A percentile compares a stretch with the other conserved stretches of the same genome.
These are phyloP conservation scores for Stichopus horrens DNA, from an alignment of 53 echinoderm and acorn worm genomes.

Conservation along the genomic window DNA sequence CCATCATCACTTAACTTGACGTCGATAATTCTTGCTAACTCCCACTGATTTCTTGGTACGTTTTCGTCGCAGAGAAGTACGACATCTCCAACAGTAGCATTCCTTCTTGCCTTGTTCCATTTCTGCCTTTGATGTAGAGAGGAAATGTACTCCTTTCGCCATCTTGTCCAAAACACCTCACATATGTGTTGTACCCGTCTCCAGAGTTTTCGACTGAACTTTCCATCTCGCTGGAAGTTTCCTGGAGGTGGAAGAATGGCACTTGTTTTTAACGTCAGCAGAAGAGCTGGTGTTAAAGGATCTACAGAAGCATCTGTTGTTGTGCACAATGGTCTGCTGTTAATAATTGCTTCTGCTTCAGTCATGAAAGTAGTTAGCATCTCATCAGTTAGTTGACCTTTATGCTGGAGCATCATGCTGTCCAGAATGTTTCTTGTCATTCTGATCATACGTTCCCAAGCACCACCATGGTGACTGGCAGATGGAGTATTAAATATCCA, in stretches of 20 bases:
- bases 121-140: constrained; percentile 51
- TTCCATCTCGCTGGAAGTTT: constrained; percentile 38
- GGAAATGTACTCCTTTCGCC: constrained; percentile 59
- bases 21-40: constrained; percentile 29
- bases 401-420: constrained; percentile 32
- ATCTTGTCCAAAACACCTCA: constrained; percentile 56
- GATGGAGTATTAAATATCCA: constrained; percentile 45
- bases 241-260: constrained; percentile 55
- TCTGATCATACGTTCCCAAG: constrained; percentile 43
- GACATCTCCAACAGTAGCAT: constrained; percentile 49
- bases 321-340: constrained; percentile 46
- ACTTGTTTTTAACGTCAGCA: constrained; percentile 56
- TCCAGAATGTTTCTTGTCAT: constrained; percentile 35
- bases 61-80: constrained; percentile 57
- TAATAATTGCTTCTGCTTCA: constrained; percentile 48
- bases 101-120: constrained; percentile 35
- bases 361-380: constrained; percentile 22
- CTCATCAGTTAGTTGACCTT: constrained; percentile 49
- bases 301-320: constrained; percentile 33
- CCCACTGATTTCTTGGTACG: constrained; percentile 54
- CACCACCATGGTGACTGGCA: constrained; percentile 46
- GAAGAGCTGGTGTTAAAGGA: constrained; percentile 58
- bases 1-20: constrained; percentile 28
- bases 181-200: constrained; percentile 53
- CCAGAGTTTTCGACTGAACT: constrained; percentile 55